Evolutionary conservation across 2,113 vertebrate genomes (phyloP).

Genomic region (Tupaia chinensis): DNA sequence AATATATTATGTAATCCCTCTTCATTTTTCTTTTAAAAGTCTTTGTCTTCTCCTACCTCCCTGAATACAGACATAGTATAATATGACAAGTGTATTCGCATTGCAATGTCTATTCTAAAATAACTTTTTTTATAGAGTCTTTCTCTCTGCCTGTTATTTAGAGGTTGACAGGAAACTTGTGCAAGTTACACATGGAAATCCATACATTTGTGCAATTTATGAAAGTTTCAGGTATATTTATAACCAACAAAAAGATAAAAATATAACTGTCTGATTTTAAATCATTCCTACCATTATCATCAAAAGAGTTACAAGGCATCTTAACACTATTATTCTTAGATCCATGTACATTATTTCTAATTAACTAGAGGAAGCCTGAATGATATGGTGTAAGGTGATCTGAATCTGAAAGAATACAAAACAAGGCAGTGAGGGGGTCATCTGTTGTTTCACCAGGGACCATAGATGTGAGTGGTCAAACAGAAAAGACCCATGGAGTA

Average conservation of each 20-base stretch:
- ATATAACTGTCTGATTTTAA: conserved; percentile 21
- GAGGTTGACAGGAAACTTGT: no score
- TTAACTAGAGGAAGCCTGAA: background rate
- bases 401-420: background rate
- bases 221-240: background rate
- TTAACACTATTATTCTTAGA: background rate
- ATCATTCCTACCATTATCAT: background rate
- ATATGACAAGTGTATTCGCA: no score
- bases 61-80: no score
- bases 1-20: no score
- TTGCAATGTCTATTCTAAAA: no score
- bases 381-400: background rate
- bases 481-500: background rate
- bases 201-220: background rate
- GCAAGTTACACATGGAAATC: background rate
- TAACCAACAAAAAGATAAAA: conserved; percentile 24
- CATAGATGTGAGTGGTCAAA: background rate
- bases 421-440: background rate
- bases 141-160: no score
- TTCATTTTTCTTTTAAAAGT: no score
- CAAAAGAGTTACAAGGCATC: conserved; percentile 30
- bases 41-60: no score
- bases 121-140: no score
- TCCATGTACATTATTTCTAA: background rate
- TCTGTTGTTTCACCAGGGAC: background rate